Base-by-base conservation (phyloP, 2,888 invertebrate species). In the Prosopocoilus inquinatus region DNA sequence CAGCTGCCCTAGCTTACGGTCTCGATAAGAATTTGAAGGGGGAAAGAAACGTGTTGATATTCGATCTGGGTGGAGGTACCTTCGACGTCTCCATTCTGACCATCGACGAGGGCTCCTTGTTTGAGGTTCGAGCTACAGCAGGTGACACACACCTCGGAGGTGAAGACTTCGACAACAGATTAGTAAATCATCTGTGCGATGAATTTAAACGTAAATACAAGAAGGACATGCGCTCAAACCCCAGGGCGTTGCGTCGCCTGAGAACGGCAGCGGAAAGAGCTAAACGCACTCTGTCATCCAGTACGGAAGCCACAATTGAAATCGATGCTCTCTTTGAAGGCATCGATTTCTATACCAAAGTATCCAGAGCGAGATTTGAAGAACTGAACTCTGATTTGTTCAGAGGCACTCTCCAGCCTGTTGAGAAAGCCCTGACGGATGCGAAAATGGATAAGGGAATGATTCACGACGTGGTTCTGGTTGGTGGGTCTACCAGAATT, bases 401-500 rank as follows among this genome's bases (percentile, higher is more conserved):
- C 81, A 78, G 88, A 35, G 79, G 81, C 11, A 89, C 90, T 0
- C 73, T 90, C 53, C 81, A 85, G 34, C 89, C 89, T 0, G 89
- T 90, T 0, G 88, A 89, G 68, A 86, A 87, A 34, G 88, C 90
- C 0, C 77, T 91, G 9, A 79, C 81, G 47, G 91, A 90, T 70
- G 89, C 89, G 1, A 90, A 90, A 70, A 77, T 91, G 77, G 90
- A 90, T 75, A 91, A 91, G 70, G 78, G 80, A 36, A 80, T 83
- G 60, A 88, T 91, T 59, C 83, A 91, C 70, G 91, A 91, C 66
- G 86, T 92, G 2, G 91, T 92, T 0, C 79, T 92, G 33, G 91
- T 91, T 35, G 91, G 92, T 9, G 92, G 90, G 15, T 90, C 90
- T 0, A 90, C 88, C 0, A 83, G 90, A 57, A 90, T 91, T 53